Percentiles rank a stretch among this genome's conserved stretches.
Conservation (phyloP, 30 jellyfish, hydroid and myxozoan genomes). For the Hydractinia symbiolongicarpus region DNA sequence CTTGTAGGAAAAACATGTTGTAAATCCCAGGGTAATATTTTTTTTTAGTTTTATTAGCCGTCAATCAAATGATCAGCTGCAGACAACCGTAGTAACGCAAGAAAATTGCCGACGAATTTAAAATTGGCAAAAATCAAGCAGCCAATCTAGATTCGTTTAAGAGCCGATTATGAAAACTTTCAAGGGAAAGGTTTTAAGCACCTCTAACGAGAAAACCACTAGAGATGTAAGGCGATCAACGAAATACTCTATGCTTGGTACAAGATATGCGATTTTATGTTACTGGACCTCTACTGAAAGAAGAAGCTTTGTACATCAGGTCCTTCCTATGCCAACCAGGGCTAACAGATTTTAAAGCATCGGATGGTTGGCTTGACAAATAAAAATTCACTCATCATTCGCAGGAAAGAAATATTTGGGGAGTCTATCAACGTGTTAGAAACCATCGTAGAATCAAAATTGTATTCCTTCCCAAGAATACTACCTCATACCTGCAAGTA, state of each 20-base stretch:
- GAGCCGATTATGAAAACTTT: too few relatives aligned
- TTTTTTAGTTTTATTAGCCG: too few relatives aligned
- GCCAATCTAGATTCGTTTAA: too few relatives aligned
- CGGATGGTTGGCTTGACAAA: background rate
- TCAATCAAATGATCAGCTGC: too few relatives aligned
- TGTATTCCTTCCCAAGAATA: background rate
- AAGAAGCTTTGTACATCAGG: background rate
- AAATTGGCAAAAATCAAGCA: too few relatives aligned
- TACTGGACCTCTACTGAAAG: background rate
- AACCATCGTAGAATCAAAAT: slow-evolving; percentile 2
- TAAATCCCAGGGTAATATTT: too few relatives aligned
- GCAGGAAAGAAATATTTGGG: background rate
- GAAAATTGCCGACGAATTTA: too few relatives aligned
- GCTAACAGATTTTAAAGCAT: background rate
- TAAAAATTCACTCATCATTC: too few relatives aligned
- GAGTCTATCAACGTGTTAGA: background rate
- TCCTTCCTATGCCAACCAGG: background rate
- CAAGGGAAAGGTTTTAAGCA: slow-evolving; percentile 8
- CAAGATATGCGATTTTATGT: background rate
- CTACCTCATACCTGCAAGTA: background rate
- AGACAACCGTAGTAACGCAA: too few relatives aligned
- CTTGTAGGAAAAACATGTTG: too few relatives aligned
- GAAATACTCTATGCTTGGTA: slow-evolving; percentile 3
- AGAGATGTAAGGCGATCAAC: slow-evolving; percentile 9
- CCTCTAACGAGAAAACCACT: background rate